Conservation (phyloP, 1,140 invertebrate species). For the Drosophila leontia region DNA sequence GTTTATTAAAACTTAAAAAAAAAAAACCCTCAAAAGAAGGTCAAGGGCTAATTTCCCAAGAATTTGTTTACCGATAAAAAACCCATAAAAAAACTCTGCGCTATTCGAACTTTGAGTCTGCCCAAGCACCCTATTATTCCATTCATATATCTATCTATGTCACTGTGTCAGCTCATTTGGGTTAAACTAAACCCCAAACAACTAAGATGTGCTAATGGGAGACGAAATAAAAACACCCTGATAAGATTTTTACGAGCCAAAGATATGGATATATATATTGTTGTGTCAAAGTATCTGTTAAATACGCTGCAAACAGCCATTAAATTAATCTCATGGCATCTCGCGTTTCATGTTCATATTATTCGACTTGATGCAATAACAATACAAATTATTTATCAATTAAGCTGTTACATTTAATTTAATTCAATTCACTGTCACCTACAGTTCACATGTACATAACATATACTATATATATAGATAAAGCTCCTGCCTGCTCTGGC, state of each 20-base stretch:
- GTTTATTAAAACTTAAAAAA: too few relatives aligned
- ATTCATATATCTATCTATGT: conserved; percentile 26
- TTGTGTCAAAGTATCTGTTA: conserved; percentile 13
- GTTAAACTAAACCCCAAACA: not conserved
- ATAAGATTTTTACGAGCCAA: conserved; percentile 20
- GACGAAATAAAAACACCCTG: not conserved
- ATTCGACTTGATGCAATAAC: conserved; percentile 60
- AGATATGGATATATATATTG: not conserved
- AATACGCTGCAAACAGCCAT: conserved; percentile 2
- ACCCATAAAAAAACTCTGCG: not conserved
- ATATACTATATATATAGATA: conserved; percentile 1
- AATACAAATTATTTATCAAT: conserved; percentile 79
- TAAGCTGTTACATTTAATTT: conserved; percentile 68
- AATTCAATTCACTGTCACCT: conserved; percentile 50
- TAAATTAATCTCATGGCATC: conserved; percentile 12
- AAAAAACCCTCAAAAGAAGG: conserved; percentile 1
- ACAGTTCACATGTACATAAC: not conserved
- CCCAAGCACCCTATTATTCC: not conserved
- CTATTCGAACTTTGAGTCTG: not conserved
- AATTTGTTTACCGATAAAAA: conserved; percentile 2
- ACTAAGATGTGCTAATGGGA: not conserved
- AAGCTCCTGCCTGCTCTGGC: not conserved
- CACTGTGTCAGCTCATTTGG: conserved; percentile 21
- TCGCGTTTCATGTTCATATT: not conserved
- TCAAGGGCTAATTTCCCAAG: not conserved